Evolutionary conservation across 2,888 invertebrate species (phyloP).

Genomic region (Cheilosia pagana): DNA sequence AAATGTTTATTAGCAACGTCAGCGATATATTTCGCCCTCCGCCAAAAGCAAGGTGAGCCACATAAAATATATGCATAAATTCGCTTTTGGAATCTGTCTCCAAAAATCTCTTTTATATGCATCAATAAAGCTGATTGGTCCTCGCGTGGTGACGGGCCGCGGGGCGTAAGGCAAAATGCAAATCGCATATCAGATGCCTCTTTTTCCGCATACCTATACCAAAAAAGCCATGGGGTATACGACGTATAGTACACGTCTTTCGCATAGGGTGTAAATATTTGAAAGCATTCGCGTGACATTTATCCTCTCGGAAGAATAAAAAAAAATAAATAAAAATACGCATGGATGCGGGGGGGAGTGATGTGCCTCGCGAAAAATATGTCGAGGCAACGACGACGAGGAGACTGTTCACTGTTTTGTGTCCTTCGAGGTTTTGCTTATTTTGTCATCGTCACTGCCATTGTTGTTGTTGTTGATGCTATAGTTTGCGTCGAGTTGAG

Average conservation of each 20-base stretch:
- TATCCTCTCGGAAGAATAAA: conserved; percentile 3
- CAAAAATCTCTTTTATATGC: conserved; percentile 47
- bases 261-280: conserved; percentile 41
- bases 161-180: conserved; percentile 7
- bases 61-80: conserved; percentile 24
- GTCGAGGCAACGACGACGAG: conserved; percentile 26
- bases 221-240: not conserved
- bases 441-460: conserved; percentile 14
- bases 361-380: conserved; percentile 33
- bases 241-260: conserved; percentile 8
- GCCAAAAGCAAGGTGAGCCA: conserved; percentile 18
- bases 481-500: conserved; percentile 24
- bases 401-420: conserved; percentile 35
- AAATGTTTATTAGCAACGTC: conserved; percentile 45
- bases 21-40: conserved; percentile 6
- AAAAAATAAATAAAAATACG: not conserved
- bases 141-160: not conserved
- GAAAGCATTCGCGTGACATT: conserved; percentile 48
- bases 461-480: conserved; percentile 22
- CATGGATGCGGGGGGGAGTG: not conserved
- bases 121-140: conserved; percentile 60
- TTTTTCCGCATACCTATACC: not conserved
- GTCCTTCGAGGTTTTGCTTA: conserved; percentile 43
- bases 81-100: conserved; percentile 27
- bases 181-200: conserved; percentile 28